phyloP scores from a whole-genome alignment of 2,797 vertebrate genomes.

The Mus caroli region DNA sequence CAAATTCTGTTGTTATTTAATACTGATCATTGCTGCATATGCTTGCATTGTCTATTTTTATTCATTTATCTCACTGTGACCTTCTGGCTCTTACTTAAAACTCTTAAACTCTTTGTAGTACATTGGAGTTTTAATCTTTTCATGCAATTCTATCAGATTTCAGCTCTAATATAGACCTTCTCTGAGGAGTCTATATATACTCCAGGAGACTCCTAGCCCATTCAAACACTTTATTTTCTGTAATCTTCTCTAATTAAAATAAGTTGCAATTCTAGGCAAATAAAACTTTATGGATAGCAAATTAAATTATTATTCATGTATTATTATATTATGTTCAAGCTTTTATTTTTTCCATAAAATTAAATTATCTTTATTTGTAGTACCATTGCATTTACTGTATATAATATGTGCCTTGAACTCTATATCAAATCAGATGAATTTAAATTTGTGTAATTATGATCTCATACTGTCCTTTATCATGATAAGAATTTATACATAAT shows the following conservation, averaged over 20 bases:
- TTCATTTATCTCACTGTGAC: neutral
- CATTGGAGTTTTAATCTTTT: neutral
- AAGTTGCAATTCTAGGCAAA: constrained; percentile 26
- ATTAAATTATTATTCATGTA: neutral
- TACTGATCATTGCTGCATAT: neutral
- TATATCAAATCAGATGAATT: neutral
- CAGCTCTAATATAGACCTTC: neutral
- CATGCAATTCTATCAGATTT: neutral
- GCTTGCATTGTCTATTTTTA: neutral
- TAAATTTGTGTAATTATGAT: neutral
- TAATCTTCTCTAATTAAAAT: neutral
- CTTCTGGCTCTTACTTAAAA: neutral
- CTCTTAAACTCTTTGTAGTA: neutral
- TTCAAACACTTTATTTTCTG: neutral
- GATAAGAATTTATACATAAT: neutral
- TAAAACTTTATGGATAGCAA: neutral
- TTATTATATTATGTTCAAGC: neutral
- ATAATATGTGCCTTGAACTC: neutral
- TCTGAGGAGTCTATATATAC: neutral
- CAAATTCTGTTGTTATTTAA: neutral
- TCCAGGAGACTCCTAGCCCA: neutral
- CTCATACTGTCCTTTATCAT: neutral
- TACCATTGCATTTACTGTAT: no score
- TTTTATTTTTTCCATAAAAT: neutral
- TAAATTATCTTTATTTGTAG: neutral